These are phyloP conservation scores for Eolophus roseicapilla DNA, from an alignment of 2,113 vertebrate species.

Conservation along the genomic window DNA sequence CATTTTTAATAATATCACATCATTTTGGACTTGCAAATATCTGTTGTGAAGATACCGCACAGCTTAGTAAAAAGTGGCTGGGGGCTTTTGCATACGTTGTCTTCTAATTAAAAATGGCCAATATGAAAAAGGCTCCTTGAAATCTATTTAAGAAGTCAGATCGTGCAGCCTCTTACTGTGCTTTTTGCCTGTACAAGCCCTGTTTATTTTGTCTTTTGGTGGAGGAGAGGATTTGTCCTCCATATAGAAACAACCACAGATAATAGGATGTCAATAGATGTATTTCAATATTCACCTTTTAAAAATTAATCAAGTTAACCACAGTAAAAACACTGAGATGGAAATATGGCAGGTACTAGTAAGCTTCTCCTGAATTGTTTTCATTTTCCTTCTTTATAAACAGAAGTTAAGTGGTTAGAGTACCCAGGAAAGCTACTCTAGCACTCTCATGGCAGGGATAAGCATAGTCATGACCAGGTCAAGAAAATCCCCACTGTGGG, in stretches of 20 bases:
- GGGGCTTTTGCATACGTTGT: not conserved
- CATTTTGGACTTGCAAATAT: not conserved
- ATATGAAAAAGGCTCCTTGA: not conserved
- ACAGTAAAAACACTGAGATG: not conserved
- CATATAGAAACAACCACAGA: not conserved
- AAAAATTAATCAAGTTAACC: not conserved
- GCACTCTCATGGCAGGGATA: not conserved
- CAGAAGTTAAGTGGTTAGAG: not conserved
- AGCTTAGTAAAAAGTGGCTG: not conserved
- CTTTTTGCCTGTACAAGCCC: not conserved
- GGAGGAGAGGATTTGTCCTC: conserved; percentile 15
- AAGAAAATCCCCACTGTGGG: not conserved
- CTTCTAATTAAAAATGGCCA: not conserved
- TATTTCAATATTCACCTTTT: not conserved
- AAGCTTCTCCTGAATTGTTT: not conserved
- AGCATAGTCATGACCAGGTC: not conserved
- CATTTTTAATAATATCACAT: not conserved
- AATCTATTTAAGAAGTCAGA: not conserved
- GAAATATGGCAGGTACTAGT: not conserved
- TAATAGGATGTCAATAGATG: not conserved
- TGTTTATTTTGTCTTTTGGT: conserved; percentile 17
- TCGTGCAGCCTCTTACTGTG: not conserved
- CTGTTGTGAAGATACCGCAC: not conserved
- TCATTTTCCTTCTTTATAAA: not conserved
- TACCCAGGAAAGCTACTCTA: not conserved